A percentile compares a stretch with the other conserved stretches of the same genome.
Conservation (phyloP, 2,113 vertebrate genomes). For the Pungitius pungitius region DNA sequence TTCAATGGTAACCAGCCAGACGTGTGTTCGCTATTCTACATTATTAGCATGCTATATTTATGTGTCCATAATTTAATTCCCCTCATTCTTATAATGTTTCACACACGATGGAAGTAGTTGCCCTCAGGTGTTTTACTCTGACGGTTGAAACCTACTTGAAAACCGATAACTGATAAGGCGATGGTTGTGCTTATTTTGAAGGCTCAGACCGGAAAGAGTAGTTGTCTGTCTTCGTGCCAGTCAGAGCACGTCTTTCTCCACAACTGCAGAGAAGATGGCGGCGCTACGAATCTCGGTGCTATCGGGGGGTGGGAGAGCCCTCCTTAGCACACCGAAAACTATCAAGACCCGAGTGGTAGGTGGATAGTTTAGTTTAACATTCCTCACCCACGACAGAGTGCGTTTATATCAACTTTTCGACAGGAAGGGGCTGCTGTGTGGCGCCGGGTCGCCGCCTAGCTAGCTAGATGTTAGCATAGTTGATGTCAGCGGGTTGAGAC, state of each 20-base stretch:
- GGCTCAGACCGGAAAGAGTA: slow-evolving; percentile 1
- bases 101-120: too few species aligned
- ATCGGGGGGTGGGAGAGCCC: slow-evolving; percentile 73
- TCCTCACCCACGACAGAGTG: fast-evolving
- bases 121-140: slow-evolving; percentile 26
- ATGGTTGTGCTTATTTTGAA: slow-evolving; percentile 38
- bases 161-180: neutral
- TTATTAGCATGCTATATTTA: neutral
- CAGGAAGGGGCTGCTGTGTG: fast-evolving
- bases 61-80: neutral
- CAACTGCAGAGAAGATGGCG: slow-evolving; percentile 74
- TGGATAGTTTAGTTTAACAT: fast-evolving
- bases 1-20: too few species aligned
- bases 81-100: neutral
- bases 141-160: neutral
- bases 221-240: neutral
- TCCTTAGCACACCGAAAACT: slow-evolving; percentile 70
- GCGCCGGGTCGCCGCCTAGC: neutral
- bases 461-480: slow-evolving; percentile 32
- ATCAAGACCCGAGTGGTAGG: slow-evolving; percentile 72
- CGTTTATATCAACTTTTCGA: fast-evolving
- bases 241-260: neutral
- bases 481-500: slow-evolving; percentile 44
- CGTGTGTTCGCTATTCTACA: neutral
- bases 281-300: slow-evolving; percentile 75